Conservation (phyloP, 2,797 vertebrate genomes). For the Delichon dasypus region DNA sequence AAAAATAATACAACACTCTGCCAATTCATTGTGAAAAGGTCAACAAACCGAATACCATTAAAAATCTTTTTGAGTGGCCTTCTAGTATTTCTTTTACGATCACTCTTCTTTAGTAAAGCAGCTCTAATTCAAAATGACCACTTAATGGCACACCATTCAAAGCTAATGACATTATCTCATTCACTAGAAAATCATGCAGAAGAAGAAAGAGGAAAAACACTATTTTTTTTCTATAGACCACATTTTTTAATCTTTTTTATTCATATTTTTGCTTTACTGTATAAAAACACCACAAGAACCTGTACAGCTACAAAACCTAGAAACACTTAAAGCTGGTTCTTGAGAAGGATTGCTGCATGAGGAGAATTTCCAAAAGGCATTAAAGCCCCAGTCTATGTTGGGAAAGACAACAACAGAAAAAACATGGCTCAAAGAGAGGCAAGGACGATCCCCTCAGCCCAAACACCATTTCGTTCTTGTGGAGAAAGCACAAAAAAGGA, state of each 20-base stretch:
- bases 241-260: neutral
- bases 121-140: neutral
- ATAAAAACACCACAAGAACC: neutral
- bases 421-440: neutral
- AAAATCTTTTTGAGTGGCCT: neutral
- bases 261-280: neutral
- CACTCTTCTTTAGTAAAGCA: neutral
- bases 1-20: neutral
- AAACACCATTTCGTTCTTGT: neutral
- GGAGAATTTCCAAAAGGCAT: neutral
- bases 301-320: neutral
- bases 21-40: neutral
- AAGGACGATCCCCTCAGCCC: neutral
- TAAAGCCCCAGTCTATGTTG: neutral
- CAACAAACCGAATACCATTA: neutral
- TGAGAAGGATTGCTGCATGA: neutral
- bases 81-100: neutral
- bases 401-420: neutral
- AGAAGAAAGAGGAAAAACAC: neutral
- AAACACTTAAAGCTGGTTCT: neutral
- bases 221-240: neutral
- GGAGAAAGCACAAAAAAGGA: neutral
- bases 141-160: neutral
- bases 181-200: neutral
- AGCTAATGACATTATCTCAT: neutral